A percentile compares a stretch with the other conserved stretches of the same genome.
Evolutionary conservation across 2,888 invertebrate genomes (phyloP).

Genomic region (Vannuccia rotundouncinata): DNA sequence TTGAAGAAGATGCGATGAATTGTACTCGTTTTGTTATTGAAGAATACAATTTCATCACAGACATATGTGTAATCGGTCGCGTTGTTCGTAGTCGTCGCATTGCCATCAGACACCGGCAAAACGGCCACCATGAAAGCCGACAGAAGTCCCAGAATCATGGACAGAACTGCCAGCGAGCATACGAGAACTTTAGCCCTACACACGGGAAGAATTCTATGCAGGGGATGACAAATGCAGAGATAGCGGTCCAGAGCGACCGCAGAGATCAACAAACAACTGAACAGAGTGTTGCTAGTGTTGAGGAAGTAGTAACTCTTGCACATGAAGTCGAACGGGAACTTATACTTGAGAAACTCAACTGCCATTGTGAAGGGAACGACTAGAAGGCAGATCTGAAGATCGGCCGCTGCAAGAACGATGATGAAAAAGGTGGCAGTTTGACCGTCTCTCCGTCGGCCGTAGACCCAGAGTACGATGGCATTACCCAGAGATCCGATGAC

Average conservation of each 20-base stretch:
- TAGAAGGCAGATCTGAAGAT: conserved; percentile 30
- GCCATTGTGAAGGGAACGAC: conserved; percentile 34
- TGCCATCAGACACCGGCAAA: neutral
- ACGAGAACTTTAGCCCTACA: conserved; percentile 13
- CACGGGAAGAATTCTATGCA: conserved; percentile 5
- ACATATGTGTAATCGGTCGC: neutral
- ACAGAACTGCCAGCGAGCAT: conserved; percentile 9
- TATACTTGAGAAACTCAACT: conserved; percentile 12
- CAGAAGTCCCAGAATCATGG: conserved; percentile 14
- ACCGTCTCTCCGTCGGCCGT: neutral
- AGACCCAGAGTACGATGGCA: conserved; percentile 24
- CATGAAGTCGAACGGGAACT: neutral
- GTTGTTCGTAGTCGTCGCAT: neutral
- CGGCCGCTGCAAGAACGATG: conserved; percentile 17
- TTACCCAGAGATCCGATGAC: conserved; percentile 30
- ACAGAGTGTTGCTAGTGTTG: conserved; percentile 28
- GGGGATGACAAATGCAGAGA: conserved; percentile 33
- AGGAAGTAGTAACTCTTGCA: conserved; percentile 34
- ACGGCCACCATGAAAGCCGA: conserved; percentile 13
- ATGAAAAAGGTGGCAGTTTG: conserved; percentile 34
- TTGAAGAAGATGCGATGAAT: neutral
- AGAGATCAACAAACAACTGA: conserved; percentile 30
- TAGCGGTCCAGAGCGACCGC: conserved; percentile 34
- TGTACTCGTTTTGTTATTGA: neutral
- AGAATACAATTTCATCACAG: conserved; percentile 27